Conservation (phyloP, 2,113 vertebrate genomes). For the Pithys albifrons region DNA sequence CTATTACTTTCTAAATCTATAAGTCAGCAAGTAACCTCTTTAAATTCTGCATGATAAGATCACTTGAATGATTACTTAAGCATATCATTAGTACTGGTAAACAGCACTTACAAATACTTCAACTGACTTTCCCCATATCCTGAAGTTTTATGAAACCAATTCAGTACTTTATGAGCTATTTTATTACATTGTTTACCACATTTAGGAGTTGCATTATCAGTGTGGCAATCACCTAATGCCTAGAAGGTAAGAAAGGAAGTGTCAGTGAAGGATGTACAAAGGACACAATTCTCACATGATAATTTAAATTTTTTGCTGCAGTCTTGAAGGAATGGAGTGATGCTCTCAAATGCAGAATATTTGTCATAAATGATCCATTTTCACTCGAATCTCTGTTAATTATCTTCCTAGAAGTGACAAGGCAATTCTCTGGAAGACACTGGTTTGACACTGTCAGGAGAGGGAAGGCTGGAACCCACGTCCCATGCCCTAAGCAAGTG, state of each 20-base stretch:
- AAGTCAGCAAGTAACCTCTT: slow-evolving; percentile 33
- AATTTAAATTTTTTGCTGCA: neutral
- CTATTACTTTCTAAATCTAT: slow-evolving; percentile 29
- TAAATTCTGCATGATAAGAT: slow-evolving; percentile 6
- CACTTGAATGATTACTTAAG: slow-evolving; percentile 14
- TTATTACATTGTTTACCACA: neutral
- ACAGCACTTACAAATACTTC: neutral
- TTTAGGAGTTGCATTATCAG: neutral
- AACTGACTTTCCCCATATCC: neutral
- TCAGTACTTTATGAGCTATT: neutral
- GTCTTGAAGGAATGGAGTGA: neutral
- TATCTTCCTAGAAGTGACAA: neutral
- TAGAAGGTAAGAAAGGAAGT: neutral
- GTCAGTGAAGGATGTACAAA: neutral
- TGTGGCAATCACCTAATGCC: neutral
- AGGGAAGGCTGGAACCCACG: neutral
- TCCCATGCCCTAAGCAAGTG: neutral
- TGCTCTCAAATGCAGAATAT: neutral
- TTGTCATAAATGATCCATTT: neutral
- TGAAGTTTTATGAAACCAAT: neutral
- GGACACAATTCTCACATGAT: neutral
- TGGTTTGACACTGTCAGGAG: neutral
- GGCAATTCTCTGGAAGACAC: neutral
- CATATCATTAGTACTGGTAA: neutral
- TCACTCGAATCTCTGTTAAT: neutral